phyloP scores from a whole-genome alignment of 2,888 invertebrate genomes.

The Standfussiana lucernea region DNA sequence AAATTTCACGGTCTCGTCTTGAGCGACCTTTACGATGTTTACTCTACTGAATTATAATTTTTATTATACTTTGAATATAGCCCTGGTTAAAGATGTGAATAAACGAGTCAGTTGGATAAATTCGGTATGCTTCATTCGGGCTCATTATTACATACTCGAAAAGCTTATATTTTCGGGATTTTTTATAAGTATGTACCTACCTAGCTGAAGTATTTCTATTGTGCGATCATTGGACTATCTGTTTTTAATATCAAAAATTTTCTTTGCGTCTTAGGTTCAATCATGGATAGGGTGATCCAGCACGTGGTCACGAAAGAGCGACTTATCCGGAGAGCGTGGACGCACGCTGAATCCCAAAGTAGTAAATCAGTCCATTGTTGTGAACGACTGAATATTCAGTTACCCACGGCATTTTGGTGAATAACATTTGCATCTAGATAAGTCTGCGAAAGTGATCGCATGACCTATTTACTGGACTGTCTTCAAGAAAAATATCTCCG shows the following conservation, averaged over 20 bases:
- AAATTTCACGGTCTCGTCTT: conserved; percentile 79
- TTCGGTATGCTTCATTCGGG: not conserved
- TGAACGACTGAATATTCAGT: conserved; percentile 83
- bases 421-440: conserved; percentile 79
- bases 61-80: conserved; percentile 62
- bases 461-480: conserved; percentile 57
- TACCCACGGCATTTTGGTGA: conserved; percentile 77
- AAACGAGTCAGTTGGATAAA: not conserved
- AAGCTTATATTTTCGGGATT: conserved; percentile 6
- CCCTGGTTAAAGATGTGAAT: conserved; percentile 40
- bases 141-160: not conserved
- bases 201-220: not conserved
- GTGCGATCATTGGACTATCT: not conserved
- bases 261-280: conserved; percentile 69
- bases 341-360: conserved; percentile 86
- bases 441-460: conserved; percentile 70
- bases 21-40: conserved; percentile 73
- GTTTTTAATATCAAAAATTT: conserved; percentile 62
- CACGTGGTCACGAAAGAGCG: conserved; percentile 76
- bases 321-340: conserved; percentile 80
- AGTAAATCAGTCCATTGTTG: conserved; percentile 86
- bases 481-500: conserved; percentile 29
- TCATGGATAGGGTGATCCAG: conserved; percentile 46
- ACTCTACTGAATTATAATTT: conserved; percentile 74
- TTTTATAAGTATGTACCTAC: not conserved